phyloP scores from a whole-genome alignment of 2,888 invertebrate genomes.

The Drepana falcataria region DNA sequence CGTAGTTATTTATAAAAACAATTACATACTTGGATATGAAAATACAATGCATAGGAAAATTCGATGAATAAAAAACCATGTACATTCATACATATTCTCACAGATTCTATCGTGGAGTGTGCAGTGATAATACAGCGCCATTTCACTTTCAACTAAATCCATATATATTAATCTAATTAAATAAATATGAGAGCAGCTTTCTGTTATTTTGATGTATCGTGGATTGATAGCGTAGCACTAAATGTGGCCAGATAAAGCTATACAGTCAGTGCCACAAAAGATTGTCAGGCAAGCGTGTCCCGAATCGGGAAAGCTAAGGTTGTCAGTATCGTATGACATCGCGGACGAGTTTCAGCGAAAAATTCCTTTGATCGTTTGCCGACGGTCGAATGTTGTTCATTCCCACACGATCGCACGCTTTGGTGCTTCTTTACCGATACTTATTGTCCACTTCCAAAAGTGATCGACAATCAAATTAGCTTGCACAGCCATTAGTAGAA shows the following conservation, averaged over 20 bases:
- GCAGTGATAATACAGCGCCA: too few species aligned
- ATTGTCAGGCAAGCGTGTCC: conserved; percentile 29
- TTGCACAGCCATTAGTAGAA: conserved; percentile 10
- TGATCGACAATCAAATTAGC: conserved; percentile 37
- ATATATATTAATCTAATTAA: background rate
- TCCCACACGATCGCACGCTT: conserved; percentile 60
- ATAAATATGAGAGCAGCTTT: background rate
- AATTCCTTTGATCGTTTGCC: conserved; percentile 60
- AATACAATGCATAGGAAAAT: too few species aligned
- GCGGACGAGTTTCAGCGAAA: conserved; percentile 58
- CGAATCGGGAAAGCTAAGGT: conserved; percentile 38
- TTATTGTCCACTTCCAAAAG: conserved; percentile 55
- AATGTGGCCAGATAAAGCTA: conserved; percentile 6
- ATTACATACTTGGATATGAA: too few species aligned
- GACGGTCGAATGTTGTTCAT: conserved; percentile 65
- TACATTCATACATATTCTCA: too few species aligned
- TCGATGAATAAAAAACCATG: too few species aligned
- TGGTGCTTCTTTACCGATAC: conserved; percentile 26
- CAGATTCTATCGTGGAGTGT: too few species aligned
- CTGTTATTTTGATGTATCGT: too few species aligned
- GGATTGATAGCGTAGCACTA: background rate
- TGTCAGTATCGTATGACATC: conserved; percentile 54
- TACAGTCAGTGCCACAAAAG: conserved; percentile 31
- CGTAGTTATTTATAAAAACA: conserved; percentile 8
- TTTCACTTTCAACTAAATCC: too few species aligned